Evolutionary conservation across 2,888 invertebrate species (phyloP).

Genomic region (Polydesmus complanatus): DNA sequence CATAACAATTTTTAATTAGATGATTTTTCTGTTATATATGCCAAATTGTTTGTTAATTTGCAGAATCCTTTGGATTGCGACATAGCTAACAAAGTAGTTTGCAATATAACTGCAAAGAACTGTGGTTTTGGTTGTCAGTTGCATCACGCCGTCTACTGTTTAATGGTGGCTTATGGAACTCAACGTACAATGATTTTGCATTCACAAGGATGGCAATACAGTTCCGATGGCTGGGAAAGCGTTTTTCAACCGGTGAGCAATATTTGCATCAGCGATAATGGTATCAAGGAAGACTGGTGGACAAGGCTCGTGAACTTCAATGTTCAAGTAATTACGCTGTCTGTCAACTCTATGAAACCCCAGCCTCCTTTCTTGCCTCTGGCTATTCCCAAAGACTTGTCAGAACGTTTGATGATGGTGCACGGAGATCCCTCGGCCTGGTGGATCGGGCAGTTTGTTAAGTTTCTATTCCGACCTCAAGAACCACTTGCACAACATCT

Average conservation of each 20-base stretch:
- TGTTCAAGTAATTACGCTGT: conserved; percentile 74
- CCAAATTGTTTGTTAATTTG: neutral
- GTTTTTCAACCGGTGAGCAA: conserved; percentile 83
- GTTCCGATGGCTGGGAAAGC: conserved; percentile 83
- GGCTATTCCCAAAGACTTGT: conserved; percentile 81
- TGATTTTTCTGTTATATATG: too few relatives aligned
- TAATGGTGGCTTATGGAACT: conserved; percentile 89
- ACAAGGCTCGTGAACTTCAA: conserved; percentile 56
- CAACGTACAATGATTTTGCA: conserved; percentile 82
- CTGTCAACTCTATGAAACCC: conserved; percentile 79
- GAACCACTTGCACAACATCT: conserved; percentile 55
- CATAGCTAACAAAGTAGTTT: conserved; percentile 74
- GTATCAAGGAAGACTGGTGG: conserved; percentile 56
- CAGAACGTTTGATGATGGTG: conserved; percentile 56
- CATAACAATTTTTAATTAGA: too few relatives aligned
- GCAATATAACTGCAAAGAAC: conserved; percentile 93
- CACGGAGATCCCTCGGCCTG: conserved; percentile 93
- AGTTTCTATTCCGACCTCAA: conserved; percentile 74
- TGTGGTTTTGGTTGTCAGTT: conserved; percentile 98
- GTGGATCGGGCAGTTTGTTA: conserved; percentile 96
- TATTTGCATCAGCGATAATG: conserved; percentile 57
- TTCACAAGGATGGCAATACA: conserved; percentile 89
- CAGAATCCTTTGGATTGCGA: conserved; percentile 86
- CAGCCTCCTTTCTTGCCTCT: conserved; percentile 77
- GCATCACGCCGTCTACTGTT: conserved; percentile 93